Percentiles rank a stretch among this genome's conserved stretches.
phyloP scores from a whole-genome alignment of 1,140 invertebrate species.

The Cyclina sinensis region DNA sequence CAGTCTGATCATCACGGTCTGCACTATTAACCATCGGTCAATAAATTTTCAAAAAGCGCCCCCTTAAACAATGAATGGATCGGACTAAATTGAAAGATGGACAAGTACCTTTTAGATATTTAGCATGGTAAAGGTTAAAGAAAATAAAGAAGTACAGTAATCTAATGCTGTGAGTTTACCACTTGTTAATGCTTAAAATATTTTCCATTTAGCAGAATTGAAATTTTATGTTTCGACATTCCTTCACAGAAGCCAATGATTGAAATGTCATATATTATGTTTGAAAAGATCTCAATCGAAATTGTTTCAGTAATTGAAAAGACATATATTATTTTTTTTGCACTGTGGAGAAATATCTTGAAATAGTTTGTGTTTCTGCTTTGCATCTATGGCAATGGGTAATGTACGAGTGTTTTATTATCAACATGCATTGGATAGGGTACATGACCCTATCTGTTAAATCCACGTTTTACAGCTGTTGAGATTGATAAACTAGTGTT shows the following conservation, averaged over 20 bases:
- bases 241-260: neutral
- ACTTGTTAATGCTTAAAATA: too few species aligned
- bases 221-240: neutral
- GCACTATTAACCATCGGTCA: too few species aligned
- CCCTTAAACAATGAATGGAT: too few species aligned
- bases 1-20: too few species aligned
- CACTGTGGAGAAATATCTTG: neutral
- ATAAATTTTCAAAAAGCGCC: too few species aligned
- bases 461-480: conserved; percentile 28
- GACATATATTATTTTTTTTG: neutral
- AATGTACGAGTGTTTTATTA: conserved; percentile 20
- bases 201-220: too few species aligned
- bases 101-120: too few species aligned
- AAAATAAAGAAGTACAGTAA: too few species aligned
- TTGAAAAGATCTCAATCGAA: too few species aligned
- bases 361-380: neutral
- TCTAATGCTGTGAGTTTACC: too few species aligned
- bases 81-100: too few species aligned
- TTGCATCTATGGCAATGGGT: neutral
- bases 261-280: neutral
- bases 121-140: too few species aligned
- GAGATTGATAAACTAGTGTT: conserved; percentile 26
- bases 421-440: conserved; percentile 13
- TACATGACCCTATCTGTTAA: conserved; percentile 37
- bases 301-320: neutral